Conservation (phyloP, 2,113 vertebrate species). For the Pachyramphus minor region DNA sequence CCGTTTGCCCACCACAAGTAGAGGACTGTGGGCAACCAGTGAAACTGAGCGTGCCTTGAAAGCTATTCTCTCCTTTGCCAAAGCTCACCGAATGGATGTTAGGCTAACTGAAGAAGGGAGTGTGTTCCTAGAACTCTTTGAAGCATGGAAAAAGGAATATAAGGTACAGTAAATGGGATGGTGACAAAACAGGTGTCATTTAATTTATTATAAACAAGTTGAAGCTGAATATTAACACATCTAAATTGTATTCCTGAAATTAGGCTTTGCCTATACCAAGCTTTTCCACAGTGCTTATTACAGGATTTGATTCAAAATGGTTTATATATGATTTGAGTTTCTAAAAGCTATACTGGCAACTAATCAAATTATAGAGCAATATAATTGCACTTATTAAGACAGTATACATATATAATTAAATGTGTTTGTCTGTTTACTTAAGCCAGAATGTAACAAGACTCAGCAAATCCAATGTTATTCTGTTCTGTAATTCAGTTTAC, state of each 20-base stretch:
- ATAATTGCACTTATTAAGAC: neutral
- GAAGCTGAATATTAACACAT: neutral
- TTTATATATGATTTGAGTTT: neutral
- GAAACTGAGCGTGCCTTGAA: slow-evolving; percentile 93
- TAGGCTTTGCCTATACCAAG: neutral
- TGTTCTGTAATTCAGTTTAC: neutral
- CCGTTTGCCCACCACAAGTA: slow-evolving; percentile 89
- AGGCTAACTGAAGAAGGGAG: slow-evolving; percentile 88
- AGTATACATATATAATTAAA: neutral
- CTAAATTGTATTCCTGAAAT: neutral
- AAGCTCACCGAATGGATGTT: slow-evolving; percentile 83
- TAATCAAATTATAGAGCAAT: neutral
- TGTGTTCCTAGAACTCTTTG: slow-evolving; percentile 91
- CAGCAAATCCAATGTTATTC: neutral
- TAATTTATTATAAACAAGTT: neutral
- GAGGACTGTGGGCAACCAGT: slow-evolving; percentile 92
- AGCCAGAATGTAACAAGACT: neutral
- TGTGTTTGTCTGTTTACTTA: neutral
- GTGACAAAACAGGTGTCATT: neutral
- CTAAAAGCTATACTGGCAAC: neutral
- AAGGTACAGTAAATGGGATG: slow-evolving; percentile 76
- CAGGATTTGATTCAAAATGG: neutral
- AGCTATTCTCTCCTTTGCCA: slow-evolving; percentile 87
- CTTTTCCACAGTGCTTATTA: neutral
- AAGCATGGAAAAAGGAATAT: slow-evolving; percentile 98